A percentile compares a stretch with the other conserved stretches of the same genome.
Evolutionary conservation across 2,797 vertebrate species (phyloP).

Genomic region (Pseudochaenichthys georgianus): DNA sequence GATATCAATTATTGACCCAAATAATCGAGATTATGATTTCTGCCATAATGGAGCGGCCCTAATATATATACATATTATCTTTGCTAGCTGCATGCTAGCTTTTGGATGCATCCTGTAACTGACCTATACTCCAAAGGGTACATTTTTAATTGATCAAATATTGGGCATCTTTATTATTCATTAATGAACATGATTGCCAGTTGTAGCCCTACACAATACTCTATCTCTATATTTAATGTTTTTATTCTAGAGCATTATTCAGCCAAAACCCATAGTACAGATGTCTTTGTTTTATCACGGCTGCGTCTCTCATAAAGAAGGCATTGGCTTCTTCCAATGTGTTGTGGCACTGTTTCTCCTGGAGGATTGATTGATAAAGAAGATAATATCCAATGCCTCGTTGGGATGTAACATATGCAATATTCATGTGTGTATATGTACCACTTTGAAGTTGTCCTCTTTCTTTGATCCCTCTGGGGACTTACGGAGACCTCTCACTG

Average conservation of each 20-base stretch:
- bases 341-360: not conserved
- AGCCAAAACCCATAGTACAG: not conserved
- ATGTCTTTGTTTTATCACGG: not conserved
- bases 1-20: no score
- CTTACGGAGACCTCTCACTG: conserved; percentile 49
- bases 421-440: not conserved
- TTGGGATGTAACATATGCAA: not conserved
- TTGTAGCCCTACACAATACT: not conserved
- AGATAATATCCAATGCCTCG: not conserved
- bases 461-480: conserved; percentile 27
- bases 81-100: not conserved
- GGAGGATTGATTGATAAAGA: conserved; percentile 2
- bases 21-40: no score
- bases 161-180: not conserved
- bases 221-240: not conserved
- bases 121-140: not conserved
- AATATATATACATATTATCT: no score
- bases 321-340: not conserved
- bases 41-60: no score
- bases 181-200: not conserved
- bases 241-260: not conserved
- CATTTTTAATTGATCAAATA: not conserved
- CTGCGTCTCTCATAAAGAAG: no score
- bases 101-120: no score
- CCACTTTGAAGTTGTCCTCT: conserved; percentile 16